phyloP scores from a whole-genome alignment of 2,113 vertebrate species.

The Colistium nudipinnis region DNA sequence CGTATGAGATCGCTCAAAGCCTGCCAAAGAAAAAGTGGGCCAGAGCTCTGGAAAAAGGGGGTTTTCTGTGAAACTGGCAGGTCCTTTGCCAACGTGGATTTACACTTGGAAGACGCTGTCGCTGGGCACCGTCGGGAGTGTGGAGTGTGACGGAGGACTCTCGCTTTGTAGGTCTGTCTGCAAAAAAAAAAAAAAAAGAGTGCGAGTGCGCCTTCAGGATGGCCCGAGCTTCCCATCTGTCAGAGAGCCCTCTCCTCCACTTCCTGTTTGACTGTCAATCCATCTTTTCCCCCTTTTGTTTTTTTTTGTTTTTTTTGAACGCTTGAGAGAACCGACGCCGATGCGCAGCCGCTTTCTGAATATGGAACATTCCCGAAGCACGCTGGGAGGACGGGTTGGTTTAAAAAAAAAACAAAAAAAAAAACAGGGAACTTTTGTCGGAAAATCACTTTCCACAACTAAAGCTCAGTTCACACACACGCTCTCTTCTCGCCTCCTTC shows the following conservation, averaged over 20 bases:
- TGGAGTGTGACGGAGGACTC: conserved; percentile 21
- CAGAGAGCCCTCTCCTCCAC: conserved; percentile 32
- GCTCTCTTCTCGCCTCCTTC: conserved; percentile 22
- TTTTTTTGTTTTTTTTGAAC: too few relatives aligned
- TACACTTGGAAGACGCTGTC: conserved; percentile 41
- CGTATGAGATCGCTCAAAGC: conserved; percentile 81
- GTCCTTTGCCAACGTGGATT: conserved; percentile 45
- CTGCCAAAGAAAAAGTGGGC: background rate
- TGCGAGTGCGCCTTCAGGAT: conserved; percentile 45
- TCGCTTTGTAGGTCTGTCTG: conserved; percentile 25
- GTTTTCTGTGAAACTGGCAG: conserved; percentile 28
- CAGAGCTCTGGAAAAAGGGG: conserved; percentile 26
- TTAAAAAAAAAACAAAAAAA: conserved; percentile 21
- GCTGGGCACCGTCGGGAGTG: conserved; percentile 17
- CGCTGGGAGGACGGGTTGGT: conserved; percentile 35
- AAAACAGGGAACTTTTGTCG: conserved; percentile 3
- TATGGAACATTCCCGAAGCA: conserved; percentile 65
- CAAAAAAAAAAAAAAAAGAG: too few relatives aligned
- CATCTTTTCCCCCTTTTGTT: conserved; percentile 2
- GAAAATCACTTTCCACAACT: conserved; percentile 59
- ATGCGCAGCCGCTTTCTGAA: conserved; percentile 44
- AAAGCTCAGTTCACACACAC: conserved; percentile 33
- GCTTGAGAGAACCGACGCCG: conserved; percentile 42
- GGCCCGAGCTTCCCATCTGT: conserved; percentile 35
- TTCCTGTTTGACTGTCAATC: conserved; percentile 44